A percentile compares a stretch with the other conserved stretches of the same genome.
phyloP scores from a whole-genome alignment of 2,888 invertebrate genomes.

The Syrista parreyssii region DNA sequence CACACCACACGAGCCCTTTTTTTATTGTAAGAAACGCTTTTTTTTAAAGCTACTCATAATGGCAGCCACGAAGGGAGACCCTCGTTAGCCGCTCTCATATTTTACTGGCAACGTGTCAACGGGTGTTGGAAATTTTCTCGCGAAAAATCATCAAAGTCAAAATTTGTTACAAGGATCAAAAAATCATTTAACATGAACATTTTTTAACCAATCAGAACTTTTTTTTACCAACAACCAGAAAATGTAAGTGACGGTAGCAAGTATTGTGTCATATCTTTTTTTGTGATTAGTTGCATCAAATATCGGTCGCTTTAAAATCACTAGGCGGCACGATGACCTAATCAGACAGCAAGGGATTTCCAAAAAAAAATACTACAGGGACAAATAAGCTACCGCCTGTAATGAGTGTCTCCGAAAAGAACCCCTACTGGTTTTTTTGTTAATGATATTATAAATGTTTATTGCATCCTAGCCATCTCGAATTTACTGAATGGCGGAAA shows the following conservation, averaged over 20 bases:
- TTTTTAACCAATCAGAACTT: not conserved
- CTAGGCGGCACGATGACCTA: constrained; percentile 39
- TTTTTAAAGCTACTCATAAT: not conserved
- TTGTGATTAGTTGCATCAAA: constrained; percentile 11
- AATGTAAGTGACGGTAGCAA: not conserved
- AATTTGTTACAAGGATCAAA: not conserved
- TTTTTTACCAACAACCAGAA: not conserved
- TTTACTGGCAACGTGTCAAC: not conserved
- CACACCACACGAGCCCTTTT: constrained; percentile 8
- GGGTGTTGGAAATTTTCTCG: not conserved
- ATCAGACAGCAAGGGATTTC: constrained; percentile 27
- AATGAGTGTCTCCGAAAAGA: constrained; percentile 7
- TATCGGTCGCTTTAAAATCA: constrained; percentile 38
- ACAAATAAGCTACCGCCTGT: constrained; percentile 17
- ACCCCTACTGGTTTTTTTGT: constrained; percentile 2
- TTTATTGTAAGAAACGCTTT: not conserved
- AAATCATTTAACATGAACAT: not conserved
- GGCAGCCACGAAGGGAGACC: constrained; percentile 8
- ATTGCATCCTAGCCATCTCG: constrained; percentile 1
- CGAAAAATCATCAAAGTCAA: not conserved
- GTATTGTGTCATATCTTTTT: not conserved
- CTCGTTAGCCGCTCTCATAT: constrained; percentile 16
- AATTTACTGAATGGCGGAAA: not conserved
- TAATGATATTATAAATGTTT: constrained; percentile 22
- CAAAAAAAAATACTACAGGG: constrained; percentile 9